A percentile compares a stretch with the other conserved stretches of the same genome.
Conservation (phyloP, 2,797 vertebrate genomes). For the Merluccius polli region DNA sequence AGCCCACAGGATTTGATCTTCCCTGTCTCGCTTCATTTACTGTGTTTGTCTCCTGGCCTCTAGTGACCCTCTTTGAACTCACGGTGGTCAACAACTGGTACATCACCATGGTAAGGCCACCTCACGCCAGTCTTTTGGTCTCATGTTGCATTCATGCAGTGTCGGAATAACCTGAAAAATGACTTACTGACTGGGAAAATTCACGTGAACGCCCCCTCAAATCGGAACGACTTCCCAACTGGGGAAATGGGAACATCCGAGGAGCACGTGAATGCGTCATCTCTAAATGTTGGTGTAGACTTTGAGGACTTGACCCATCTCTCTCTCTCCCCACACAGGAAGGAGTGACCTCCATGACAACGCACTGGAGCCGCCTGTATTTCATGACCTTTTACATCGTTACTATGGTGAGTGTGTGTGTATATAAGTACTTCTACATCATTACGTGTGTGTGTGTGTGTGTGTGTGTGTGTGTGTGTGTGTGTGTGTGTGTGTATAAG, state of each 20-base stretch:
- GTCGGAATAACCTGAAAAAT: no score
- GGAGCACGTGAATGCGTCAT: no score
- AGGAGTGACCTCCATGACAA: constrained; percentile 93
- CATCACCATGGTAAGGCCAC: constrained; percentile 89
- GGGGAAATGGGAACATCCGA: no score
- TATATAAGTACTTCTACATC: no score
- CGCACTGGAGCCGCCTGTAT: constrained; percentile 95
- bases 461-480: no score
- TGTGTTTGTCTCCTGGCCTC: background rate
- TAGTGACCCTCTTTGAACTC: constrained; percentile 96
- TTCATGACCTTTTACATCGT: constrained; percentile 99
- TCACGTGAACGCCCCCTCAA: no score
- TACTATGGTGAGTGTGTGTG: constrained; percentile 91
- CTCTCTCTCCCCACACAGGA: constrained; percentile 71
- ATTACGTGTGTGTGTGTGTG: background rate
- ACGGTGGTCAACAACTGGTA: constrained; percentile 99
- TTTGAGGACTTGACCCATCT: background rate
- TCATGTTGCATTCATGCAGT: no score
- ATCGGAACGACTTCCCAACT: no score
- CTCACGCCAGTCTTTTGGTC: background rate
- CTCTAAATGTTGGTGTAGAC: background rate
- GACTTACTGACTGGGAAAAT: no score
- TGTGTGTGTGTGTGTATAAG: background rate
- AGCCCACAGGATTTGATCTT: no score
- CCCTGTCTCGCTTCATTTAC: no score